Percentiles rank a stretch among this genome's conserved stretches.
These are phyloP conservation scores for Calameuta filiformis DNA, from an alignment of 2,888 invertebrate species.

Conservation along the genomic window DNA sequence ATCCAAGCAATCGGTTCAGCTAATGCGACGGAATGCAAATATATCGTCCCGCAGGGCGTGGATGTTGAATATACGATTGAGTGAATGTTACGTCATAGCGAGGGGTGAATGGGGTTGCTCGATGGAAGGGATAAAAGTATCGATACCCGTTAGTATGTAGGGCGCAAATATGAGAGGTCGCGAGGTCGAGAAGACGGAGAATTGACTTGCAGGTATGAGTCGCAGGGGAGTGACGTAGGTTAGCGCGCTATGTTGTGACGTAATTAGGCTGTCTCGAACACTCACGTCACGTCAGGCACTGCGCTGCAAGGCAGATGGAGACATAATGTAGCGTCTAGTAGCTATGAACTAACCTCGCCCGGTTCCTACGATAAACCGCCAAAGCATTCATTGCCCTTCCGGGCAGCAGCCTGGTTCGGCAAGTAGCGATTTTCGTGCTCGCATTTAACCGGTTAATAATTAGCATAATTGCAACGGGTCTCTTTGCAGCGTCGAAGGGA, in stretches of 20 bases:
- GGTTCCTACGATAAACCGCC: slow-evolving; percentile 21
- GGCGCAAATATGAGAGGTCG: slow-evolving; percentile 13
- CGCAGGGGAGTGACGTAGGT: slow-evolving; percentile 12
- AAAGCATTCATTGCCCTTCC: slow-evolving; percentile 49
- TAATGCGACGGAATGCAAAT: slow-evolving; percentile 27
- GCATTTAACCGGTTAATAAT: not conserved
- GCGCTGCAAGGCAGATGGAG: slow-evolving; percentile 56
- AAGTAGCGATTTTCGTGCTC: slow-evolving; percentile 8
- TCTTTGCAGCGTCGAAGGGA: not conserved
- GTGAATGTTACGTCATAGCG: not conserved
- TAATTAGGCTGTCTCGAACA: slow-evolving; percentile 71
- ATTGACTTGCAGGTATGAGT: not conserved
- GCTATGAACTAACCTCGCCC: slow-evolving; percentile 14
- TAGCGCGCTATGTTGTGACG: slow-evolving; percentile 56
- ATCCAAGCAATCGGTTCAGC: not conserved
- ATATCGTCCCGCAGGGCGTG: slow-evolving; percentile 14
- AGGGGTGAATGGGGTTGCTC: not conserved
- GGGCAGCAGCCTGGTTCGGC: slow-evolving; percentile 46
- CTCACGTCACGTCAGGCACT: slow-evolving; percentile 64
- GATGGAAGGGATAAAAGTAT: slow-evolving; percentile 2
- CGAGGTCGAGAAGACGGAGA: slow-evolving; percentile 24
- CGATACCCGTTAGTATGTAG: not conserved
- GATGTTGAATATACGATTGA: not conserved
- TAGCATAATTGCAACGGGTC: not conserved
- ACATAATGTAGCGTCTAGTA: slow-evolving; percentile 46